These are phyloP conservation scores for Ypsolopha sequella DNA, from an alignment of 2,888 invertebrate species.

Conservation along the genomic window DNA sequence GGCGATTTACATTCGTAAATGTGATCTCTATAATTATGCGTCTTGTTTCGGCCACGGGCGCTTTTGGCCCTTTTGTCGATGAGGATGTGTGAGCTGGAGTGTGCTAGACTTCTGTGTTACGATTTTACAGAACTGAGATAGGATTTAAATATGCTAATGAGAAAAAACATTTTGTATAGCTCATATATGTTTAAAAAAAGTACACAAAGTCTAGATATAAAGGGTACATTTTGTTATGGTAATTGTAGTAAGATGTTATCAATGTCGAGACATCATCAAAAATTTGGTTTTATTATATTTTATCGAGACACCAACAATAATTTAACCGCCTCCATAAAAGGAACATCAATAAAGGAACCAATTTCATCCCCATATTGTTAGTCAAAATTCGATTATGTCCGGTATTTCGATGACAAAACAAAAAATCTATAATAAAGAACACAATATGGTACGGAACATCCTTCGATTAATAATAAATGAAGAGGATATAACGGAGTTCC, in stretches of 20 bases:
- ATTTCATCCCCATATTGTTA: conserved; percentile 62
- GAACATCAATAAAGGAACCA: conserved; percentile 52
- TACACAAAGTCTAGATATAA: too few relatives aligned
- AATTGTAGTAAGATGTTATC: too few relatives aligned
- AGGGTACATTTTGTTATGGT: too few relatives aligned
- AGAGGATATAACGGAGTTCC: conserved; percentile 44
- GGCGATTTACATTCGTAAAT: conserved; percentile 60
- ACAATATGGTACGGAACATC: conserved; percentile 32
- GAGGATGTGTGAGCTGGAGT: conserved; percentile 17
- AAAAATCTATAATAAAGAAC: conserved; percentile 20
- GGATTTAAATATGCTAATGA: too few relatives aligned
- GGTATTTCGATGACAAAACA: conserved; percentile 44
- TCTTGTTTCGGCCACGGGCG: conserved; percentile 50
- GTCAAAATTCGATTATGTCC: conserved; percentile 62
- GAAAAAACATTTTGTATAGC: too few relatives aligned
- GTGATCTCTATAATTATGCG: conserved; percentile 61
- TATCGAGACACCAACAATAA: conserved; percentile 28
- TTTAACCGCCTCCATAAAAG: conserved; percentile 36
- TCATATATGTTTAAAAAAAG: too few relatives aligned
- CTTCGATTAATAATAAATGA: conserved; percentile 30
- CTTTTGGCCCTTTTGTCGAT: conserved; percentile 16
- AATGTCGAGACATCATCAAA: too few relatives aligned
- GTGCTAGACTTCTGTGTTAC: conserved; percentile 37
- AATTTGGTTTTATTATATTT: too few relatives aligned
- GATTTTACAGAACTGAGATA: conserved; percentile 10